Conservation (phyloP, 53 echinoderm and acorn worm species). For the Antedon mediterranea region DNA sequence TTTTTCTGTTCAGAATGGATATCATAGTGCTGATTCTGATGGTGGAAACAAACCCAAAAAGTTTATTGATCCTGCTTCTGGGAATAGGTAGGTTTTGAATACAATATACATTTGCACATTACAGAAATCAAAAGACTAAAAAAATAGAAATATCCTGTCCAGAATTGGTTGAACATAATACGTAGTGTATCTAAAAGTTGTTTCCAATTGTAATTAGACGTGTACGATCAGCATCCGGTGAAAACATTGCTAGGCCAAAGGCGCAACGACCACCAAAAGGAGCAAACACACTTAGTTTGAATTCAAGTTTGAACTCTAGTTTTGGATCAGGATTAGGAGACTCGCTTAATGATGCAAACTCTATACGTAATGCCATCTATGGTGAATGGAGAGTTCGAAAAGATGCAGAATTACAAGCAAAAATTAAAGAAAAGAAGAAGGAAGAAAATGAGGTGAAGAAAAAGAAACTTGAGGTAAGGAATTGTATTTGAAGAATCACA, state of each 20-base stretch:
- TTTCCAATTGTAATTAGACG: neutral
- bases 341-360: constrained; percentile 53
- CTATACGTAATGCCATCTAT: constrained; percentile 77
- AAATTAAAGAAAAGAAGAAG: constrained; percentile 5
- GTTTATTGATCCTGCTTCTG: neutral
- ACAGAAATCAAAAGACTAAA: no score
- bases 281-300: constrained; percentile 2
- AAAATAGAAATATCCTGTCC: no score
- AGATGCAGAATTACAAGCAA: constrained; percentile 2
- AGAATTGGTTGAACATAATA: no score
- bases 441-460: constrained; percentile 13
- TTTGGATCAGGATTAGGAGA: neutral
- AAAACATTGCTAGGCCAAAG: neutral
- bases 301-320: constrained; percentile 37
- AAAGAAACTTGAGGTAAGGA: constrained; percentile 12
- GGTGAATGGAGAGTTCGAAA: constrained; percentile 44
- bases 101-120: no score
- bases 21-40: constrained; percentile 45
- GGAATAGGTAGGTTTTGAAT: neutral
- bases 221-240: neutral
- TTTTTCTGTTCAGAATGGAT: constrained; percentile 40
- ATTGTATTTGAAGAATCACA: neutral
- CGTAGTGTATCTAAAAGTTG: no score
- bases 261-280: neutral
- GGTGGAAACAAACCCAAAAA: constrained; percentile 16